These are phyloP conservation scores for Threskiornis aethiopicus DNA, from an alignment of 2,797 vertebrate species.

Conservation along the genomic window DNA sequence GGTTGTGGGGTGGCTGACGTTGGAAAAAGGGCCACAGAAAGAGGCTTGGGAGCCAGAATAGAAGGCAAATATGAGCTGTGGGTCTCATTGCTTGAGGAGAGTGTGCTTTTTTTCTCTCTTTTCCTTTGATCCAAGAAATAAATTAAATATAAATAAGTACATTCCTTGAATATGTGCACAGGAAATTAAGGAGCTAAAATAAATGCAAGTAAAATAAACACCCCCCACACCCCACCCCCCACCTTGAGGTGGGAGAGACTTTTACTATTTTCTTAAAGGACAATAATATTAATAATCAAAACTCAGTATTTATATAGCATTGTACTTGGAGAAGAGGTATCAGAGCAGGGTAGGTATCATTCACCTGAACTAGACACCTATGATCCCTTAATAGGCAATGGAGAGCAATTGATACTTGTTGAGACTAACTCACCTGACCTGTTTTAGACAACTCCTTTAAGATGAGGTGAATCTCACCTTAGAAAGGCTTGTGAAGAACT, in stretches of 20 bases:
- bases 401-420: background rate
- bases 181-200: conserved; percentile 1
- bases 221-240: too few relatives aligned
- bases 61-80: background rate
- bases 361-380: background rate
- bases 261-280: background rate
- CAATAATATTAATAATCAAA: background rate
- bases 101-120: background rate
- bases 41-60: background rate
- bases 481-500: background rate
- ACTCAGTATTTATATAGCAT: background rate
- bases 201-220: background rate
- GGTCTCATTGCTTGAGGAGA: background rate
- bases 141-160: background rate
- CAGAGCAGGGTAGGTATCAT: background rate
- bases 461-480: background rate
- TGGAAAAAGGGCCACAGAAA: background rate
- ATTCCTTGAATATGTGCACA: background rate
- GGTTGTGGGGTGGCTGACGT: background rate
- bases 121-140: background rate
- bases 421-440: background rate
- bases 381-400: background rate
- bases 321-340: background rate
- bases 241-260: background rate
- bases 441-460: background rate